Conservation (phyloP, 2,888 invertebrate genomes). For the Hoplodrina ambigua region DNA sequence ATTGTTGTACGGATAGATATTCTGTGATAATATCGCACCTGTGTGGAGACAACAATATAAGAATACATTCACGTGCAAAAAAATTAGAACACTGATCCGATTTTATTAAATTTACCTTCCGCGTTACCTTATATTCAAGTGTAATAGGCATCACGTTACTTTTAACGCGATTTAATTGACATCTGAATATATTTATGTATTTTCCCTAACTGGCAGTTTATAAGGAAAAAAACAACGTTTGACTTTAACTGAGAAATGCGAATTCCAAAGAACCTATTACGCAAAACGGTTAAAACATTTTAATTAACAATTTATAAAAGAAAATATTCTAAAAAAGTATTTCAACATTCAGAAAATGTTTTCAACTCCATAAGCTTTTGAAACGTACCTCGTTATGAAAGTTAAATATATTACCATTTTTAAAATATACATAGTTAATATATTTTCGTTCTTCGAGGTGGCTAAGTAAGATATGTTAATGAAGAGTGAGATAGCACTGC, state of each 20-base stretch:
- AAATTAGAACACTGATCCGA: not conserved
- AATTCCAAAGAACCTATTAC: slow-evolving; percentile 17
- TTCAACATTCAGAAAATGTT: slow-evolving; percentile 24
- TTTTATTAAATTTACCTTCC: not conserved
- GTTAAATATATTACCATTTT: slow-evolving; percentile 51
- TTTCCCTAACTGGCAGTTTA: not conserved
- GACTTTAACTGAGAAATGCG: slow-evolving; percentile 12
- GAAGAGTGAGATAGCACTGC: slow-evolving; percentile 38
- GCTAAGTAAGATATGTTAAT: slow-evolving; percentile 57
- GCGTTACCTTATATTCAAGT: not conserved
- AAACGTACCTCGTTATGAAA: slow-evolving; percentile 38
- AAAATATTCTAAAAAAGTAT: slow-evolving; percentile 28
- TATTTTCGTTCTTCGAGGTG: slow-evolving; percentile 44
- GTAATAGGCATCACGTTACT: slow-evolving; percentile 9
- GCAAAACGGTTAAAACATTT: slow-evolving; percentile 19
- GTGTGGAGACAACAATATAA: not conserved
- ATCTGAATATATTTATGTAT: slow-evolving; percentile 7
- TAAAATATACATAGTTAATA: slow-evolving; percentile 41
- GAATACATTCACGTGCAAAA: not conserved
- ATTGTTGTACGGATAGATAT: no score
- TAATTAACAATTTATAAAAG: slow-evolving; percentile 28
- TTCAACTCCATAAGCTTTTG: slow-evolving; percentile 22
- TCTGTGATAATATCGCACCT: no score
- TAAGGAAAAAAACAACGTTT: slow-evolving; percentile 11
- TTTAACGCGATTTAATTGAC: not conserved